phyloP scores from a whole-genome alignment of 2,113 vertebrate species.

The Ptilonorhynchus violaceus region DNA sequence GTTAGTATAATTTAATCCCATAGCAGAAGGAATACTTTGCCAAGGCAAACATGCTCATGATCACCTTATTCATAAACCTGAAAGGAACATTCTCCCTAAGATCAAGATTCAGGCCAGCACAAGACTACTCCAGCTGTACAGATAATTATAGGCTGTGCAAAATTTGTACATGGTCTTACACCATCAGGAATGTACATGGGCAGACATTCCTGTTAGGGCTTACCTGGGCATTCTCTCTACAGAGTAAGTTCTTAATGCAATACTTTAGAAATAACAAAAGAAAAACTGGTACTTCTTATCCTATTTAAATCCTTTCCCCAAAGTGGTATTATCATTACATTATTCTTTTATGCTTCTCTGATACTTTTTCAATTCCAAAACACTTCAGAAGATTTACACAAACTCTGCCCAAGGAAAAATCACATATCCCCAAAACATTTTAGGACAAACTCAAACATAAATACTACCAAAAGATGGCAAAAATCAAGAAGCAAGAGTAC shows the following conservation, averaged over 20 bases:
- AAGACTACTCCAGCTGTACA: neutral
- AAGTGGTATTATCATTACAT: neutral
- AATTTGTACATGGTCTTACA: neutral
- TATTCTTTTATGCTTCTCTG: neutral
- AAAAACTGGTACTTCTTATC: neutral
- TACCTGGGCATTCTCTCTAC: neutral
- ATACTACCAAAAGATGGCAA: neutral
- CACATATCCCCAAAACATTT: neutral
- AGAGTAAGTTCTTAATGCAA: neutral
- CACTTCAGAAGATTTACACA: neutral
- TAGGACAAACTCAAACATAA: neutral
- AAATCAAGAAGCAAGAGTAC: neutral
- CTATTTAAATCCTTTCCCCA: neutral
- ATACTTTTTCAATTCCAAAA: neutral
- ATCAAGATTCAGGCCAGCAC: neutral
- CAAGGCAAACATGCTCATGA: neutral
- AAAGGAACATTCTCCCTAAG: neutral
- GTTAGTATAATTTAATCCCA: neutral
- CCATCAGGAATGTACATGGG: neutral
- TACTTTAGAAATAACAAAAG: neutral
- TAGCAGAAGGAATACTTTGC: neutral
- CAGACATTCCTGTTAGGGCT: neutral
- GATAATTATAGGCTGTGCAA: neutral
- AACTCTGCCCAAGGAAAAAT: neutral
- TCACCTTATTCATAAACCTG: neutral